phyloP scores from a whole-genome alignment of 2,797 vertebrate genomes.

The Morus bassanus region DNA sequence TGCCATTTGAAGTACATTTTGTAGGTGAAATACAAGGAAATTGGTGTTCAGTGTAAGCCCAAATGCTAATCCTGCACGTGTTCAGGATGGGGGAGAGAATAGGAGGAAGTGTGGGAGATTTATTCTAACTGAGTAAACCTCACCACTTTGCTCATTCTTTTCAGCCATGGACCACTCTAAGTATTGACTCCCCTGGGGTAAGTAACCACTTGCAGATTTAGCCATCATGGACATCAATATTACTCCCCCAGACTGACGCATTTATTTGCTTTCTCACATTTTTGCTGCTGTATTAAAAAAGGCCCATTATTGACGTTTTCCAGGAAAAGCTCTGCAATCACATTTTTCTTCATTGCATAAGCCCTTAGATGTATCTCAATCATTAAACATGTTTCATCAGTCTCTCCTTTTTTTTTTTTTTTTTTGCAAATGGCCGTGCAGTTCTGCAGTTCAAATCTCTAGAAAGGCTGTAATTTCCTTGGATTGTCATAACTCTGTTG shows the following conservation, averaged over 20 bases:
- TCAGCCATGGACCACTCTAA: not conserved
- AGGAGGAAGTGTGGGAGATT: not conserved
- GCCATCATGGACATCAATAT: not conserved
- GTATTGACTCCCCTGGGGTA: not conserved
- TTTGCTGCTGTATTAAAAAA: not conserved
- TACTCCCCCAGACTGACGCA: not conserved
- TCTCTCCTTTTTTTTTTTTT: not conserved
- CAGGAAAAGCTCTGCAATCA: not conserved
- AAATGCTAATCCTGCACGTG: not conserved
- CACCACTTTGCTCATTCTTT: not conserved
- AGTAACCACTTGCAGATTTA: not conserved
- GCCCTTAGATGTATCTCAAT: not conserved
- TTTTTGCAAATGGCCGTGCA: not conserved
- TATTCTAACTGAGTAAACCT: not conserved
- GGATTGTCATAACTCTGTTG: not conserved
- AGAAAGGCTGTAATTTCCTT: not conserved
- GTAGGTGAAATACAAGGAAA: constrained; percentile 24
- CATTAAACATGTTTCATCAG: not conserved
- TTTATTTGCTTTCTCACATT: not conserved
- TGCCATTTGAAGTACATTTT: constrained; percentile 5
- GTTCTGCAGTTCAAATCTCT: not conserved
- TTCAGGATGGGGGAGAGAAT: not conserved
- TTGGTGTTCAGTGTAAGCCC: not conserved
- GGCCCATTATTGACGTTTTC: not conserved
- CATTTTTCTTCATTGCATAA: not conserved